Conservation (phyloP, 23 tunicate species). For the Styela plicata region DNA sequence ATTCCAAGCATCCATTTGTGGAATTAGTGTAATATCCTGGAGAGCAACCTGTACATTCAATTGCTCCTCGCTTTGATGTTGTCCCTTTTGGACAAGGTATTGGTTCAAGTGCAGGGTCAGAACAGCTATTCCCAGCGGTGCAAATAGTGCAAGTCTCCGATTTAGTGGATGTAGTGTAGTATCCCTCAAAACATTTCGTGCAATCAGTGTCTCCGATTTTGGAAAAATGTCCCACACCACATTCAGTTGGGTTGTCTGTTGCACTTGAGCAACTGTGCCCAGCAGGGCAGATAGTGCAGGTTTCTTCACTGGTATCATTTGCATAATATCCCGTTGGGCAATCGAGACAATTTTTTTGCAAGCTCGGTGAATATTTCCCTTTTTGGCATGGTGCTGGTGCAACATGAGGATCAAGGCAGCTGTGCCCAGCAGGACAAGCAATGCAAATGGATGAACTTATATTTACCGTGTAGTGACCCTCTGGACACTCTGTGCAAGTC, state of each 20-base stretch:
- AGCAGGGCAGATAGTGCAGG: constrained; percentile 55
- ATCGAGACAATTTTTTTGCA: constrained; percentile 17
- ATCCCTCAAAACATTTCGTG: constrained; percentile 30
- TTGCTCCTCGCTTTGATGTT: not conserved
- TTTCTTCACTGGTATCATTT: not conserved
- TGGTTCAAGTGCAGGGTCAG: constrained; percentile 33
- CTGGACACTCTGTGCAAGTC: constrained; percentile 19
- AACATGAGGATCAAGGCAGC: constrained; percentile 7
- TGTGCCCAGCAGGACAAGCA: constrained; percentile 52
- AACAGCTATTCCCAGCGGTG: constrained; percentile 48
- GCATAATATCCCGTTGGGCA: constrained; percentile 52
- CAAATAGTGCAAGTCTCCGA: constrained; percentile 34
- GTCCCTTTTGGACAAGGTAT: constrained; percentile 33
- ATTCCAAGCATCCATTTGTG: constrained; percentile 33
- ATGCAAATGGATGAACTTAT: constrained; percentile 1
- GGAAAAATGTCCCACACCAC: constrained; percentile 38
- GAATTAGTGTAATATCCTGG: constrained; percentile 55
- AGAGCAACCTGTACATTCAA: constrained; percentile 36
- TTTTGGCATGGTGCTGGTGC: constrained; percentile 36
- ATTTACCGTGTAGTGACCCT: constrained; percentile 26
- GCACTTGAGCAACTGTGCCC: constrained; percentile 38
- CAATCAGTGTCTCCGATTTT: constrained; percentile 15
- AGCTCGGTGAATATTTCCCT: constrained; percentile 49
- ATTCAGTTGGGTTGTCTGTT: constrained; percentile 21
- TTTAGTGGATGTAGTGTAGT: constrained; percentile 18